Conservation (phyloP, 2,888 invertebrate species). For the Epinotia bilunana region DNA sequence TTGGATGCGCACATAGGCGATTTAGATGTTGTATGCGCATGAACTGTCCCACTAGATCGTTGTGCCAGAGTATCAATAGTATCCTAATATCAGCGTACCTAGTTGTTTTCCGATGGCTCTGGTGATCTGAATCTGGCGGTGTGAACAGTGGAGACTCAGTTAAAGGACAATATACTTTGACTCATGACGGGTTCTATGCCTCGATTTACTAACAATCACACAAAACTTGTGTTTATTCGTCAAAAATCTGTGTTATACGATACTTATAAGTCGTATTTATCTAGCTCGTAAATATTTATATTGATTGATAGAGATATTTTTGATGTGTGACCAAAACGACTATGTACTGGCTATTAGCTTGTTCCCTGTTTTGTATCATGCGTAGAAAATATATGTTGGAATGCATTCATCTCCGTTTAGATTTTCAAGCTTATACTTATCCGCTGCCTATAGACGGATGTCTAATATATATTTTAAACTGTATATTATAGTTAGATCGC, state of each 20-base stretch:
- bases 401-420: no score
- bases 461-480: neutral
- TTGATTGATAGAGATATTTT: constrained; percentile 33
- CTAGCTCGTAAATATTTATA: constrained; percentile 47
- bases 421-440: neutral
- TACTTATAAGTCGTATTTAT: constrained; percentile 65
- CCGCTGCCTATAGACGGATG: neutral
- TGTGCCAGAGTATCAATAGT: no score
- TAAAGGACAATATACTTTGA: neutral
- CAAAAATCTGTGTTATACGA: constrained; percentile 77
- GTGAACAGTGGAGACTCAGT: neutral
- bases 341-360: neutral
- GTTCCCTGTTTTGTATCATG: neutral
- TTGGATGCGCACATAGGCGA: no score
- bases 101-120: no score
- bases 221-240: constrained; percentile 62
- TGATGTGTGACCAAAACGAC: neutral
- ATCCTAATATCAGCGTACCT: no score
- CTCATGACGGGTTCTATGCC: constrained; percentile 21
- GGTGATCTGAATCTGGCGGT: no score
- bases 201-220: constrained; percentile 51
- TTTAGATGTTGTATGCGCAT: no score
- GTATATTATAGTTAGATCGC: constrained; percentile 4
- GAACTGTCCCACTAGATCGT: no score
- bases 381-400: no score